Evolutionary conservation across 2,113 vertebrate species (phyloP).

Genomic region (Micronisus gabar): DNA sequence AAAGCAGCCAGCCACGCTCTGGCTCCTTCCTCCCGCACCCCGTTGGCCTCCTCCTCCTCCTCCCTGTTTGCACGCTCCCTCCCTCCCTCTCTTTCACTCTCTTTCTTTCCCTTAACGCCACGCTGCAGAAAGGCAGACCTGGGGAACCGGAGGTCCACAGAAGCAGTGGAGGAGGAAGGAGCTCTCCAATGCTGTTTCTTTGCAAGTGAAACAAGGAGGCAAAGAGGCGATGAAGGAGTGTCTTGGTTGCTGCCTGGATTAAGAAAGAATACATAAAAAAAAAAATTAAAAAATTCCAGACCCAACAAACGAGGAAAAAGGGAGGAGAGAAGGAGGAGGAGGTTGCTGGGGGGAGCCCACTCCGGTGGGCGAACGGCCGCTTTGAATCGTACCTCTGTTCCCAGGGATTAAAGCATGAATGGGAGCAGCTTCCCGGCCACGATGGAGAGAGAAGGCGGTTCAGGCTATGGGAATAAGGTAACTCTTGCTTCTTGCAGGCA

Average conservation of each 20-base stretch:
- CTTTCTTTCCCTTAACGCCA: slow-evolving; percentile 16
- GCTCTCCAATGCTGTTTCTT: slow-evolving; percentile 42
- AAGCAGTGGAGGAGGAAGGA: not conserved
- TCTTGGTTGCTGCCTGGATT: slow-evolving; percentile 34
- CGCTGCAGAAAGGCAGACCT: slow-evolving; percentile 33
- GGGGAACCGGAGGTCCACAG: not conserved
- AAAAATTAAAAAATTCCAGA: not conserved
- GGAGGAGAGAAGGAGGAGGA: slow-evolving; percentile 30
- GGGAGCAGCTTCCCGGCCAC: slow-evolving; percentile 73
- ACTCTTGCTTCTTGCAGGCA: slow-evolving; percentile 47
- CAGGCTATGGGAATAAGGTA: slow-evolving; percentile 82
- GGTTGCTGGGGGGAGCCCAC: not conserved
- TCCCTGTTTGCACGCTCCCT: not conserved
- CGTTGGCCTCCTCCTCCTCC: not conserved
- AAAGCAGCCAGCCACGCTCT: slow-evolving; percentile 79
- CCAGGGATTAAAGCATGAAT: slow-evolving; percentile 75
- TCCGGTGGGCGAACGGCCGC: slow-evolving; percentile 13
- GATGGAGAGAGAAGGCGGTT: slow-evolving; percentile 76
- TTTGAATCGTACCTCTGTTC: slow-evolving; percentile 55
- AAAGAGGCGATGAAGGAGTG: not conserved
- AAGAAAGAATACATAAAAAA: not conserved
- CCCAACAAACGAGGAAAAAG: slow-evolving; percentile 48
- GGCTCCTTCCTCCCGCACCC: slow-evolving; percentile 54
- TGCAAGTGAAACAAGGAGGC: not conserved
- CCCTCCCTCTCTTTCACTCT: not conserved